Conservation (phyloP, 2,113 vertebrate genomes). For the Hippocampus mohnikei region DNA sequence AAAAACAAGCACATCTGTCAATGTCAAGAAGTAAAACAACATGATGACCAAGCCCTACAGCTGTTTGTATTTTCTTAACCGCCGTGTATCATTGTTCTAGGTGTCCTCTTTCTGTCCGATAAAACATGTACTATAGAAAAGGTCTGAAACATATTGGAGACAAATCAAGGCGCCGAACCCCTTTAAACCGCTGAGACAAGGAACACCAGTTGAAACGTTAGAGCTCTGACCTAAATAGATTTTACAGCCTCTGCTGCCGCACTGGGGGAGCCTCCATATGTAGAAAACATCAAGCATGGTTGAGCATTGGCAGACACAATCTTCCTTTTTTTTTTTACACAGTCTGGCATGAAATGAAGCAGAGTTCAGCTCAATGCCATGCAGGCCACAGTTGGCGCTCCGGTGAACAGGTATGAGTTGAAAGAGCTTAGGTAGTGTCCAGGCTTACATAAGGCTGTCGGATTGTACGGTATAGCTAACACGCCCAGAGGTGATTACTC, state of each 20-base stretch:
- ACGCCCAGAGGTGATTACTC: background rate
- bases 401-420: constrained; percentile 14
- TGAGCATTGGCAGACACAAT: constrained; percentile 45
- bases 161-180: constrained; percentile 36
- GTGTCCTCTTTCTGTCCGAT: constrained; percentile 39
- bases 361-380: constrained; percentile 40
- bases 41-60: background rate
- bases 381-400: constrained; percentile 20
- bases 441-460: constrained; percentile 14
- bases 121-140: constrained; percentile 28
- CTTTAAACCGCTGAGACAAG: constrained; percentile 47
- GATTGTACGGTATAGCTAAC: constrained; percentile 8
- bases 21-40: constrained; percentile 11
- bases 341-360: constrained; percentile 37
- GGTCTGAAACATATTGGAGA: constrained; percentile 46
- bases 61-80: constrained; percentile 19
- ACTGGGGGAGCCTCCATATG: constrained; percentile 51
- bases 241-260: constrained; percentile 54
- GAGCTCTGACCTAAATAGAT: constrained; percentile 68
- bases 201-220: constrained; percentile 56
- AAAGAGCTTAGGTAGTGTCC: background rate
- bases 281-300: constrained; percentile 54
- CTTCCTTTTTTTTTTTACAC: constrained; percentile 19
- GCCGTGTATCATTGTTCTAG: constrained; percentile 13
- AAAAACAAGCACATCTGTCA: background rate